Base-by-base conservation (phyloP, 1,140 invertebrate species). In the Streblospio benedicti region DNA sequence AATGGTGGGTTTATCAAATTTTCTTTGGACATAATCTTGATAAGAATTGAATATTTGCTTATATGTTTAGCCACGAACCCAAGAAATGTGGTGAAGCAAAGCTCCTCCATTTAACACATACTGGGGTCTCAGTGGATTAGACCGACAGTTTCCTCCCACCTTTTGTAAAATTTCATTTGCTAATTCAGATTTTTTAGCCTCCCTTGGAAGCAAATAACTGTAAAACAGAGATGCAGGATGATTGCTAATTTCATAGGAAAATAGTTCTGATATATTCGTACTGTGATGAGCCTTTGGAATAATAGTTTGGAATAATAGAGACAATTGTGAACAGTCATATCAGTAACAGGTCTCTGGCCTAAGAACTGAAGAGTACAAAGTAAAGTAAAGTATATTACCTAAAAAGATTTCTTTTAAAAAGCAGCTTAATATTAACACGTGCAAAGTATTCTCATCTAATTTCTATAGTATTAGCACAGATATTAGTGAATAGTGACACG, bases 81-180 rank as follows among this genome's bases (percentile, higher is more conserved):
- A 57, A 28, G 45, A 9, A 47, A 16, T 47, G 20, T 44, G 4
- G 35, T 61, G 59, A 23, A 58, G 27, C 6, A 61, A 27, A 27
- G 16, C 47, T 23, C 60, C 53, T 45, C 54, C 55, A 61, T 58
- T 56, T 14, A 62, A n/a, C 6, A 62, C 56, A 45, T 59, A 59
- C n/a, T n/a, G n/a, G n/a, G n/a, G n/a, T n/a, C n/a, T n/a, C n/a
- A n/a, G n/a, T n/a, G n/a, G n/a, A n/a, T n/a, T n/a, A n/a, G n/a
- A n/a, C n/a, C n/a, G n/a, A n/a, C n/a, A n/a, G n/a, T n/a, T n/a
- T n/a, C n/a, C n/a, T n/a, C n/a, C n/a, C n/a, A 3, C 18, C 49
- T n/a, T 23, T n/a, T n/a, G n/a, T 45, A 28, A 51, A 23, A 61
- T 25, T 50, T 35, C 41, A 2, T 61, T 44, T 23, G 49, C 16